Base-by-base conservation (phyloP, 1,140 invertebrate species). In the Megathymus violae region DNA sequence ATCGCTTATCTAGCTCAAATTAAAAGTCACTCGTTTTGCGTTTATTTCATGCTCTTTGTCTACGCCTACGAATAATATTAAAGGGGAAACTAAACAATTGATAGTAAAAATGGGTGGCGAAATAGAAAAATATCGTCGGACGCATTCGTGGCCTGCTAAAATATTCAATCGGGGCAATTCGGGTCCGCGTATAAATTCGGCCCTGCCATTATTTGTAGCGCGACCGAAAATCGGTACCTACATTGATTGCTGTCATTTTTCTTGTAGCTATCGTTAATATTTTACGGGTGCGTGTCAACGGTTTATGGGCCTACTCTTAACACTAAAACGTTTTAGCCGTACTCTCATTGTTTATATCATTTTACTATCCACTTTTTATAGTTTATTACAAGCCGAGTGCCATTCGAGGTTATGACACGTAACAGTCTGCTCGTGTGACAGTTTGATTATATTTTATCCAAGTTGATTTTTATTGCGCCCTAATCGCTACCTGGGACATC, bases 101-200 rank as follows among this genome's bases (percentile, higher is more conserved):
- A 89, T 89, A 82, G 85, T 89, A 80, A 85, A 84, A 88, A 88
- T 82, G 85, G 83, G 67, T 75, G 76, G 74, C 60, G 85, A 80
- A 89, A 89, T 88, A 85, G 85, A 88, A 89, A 89, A 86, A 88
- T 87, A 87, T 88, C 82, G 87, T 76, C 77, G 77, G 80, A 79
- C 80, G 82, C 80, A 78, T 80, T 85, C 83, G 85, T 87, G 83
- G 76, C 77, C 80, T 78, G 82, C 83, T 90, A 86, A 90, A 90
- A 90, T 90, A 90, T 90, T 89, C 86, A 90, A 89, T 87, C 86
- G 83, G 82, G 85, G 71, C 83, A 86, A 89, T 90, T 88, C 83
- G 80, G 85, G 82, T 82, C 78, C 84, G 77, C 82, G 85, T 85
- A 88, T 89, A 90, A 86, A 88, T 88, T 88, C 76, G 68, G 80